Base-by-base conservation (phyloP, 2,888 invertebrate species). In the Erebia palarica region DNA sequence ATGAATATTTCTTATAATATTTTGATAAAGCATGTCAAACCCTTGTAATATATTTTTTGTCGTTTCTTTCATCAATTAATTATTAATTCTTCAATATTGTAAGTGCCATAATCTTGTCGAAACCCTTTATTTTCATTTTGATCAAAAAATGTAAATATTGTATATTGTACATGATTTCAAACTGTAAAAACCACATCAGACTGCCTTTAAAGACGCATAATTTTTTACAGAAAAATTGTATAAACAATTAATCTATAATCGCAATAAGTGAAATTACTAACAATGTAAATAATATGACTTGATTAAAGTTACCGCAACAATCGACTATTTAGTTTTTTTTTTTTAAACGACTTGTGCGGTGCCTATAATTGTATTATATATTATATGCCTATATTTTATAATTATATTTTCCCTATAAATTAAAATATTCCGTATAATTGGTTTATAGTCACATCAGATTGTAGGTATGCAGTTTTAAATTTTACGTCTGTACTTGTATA, bases 261-360 rank as follows among this genome's bases (percentile, higher is more conserved):
- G 27, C 65, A 55, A 16, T 53, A 55, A 65, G 51, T 64, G 64
- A 16, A 65, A 42, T 55, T 55, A 65, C 16, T 11, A 42, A 65
- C 11, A 70, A 67, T 72, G 70, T 70, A 70, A 66, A 63, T 67
- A 66, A 63, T 67, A 66, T 59, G 64, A 73, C 68, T 68, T 68
- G 64, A 68, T 73, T 73, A 73, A 71, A 73, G 68, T 71, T 71
- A 73, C 67, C 60, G 65, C 60, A 65, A 16, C 47, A 68, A 57
- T 64, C n/a, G 9, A 57, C 13, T 18, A 27, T 55, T 16, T 27
- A 53, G 60, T 21, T 49, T 63, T 49, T 44, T 10, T 18, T 18
- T 16, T 10, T 13, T 4, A 36, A 36, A 36, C 7, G 36, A 36
- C 36, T 36, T 36, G 0, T 27, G 27, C 27, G 27, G 3, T 27